Percentiles rank a stretch among this genome's conserved stretches.
These are phyloP conservation scores for Oreochromis aureus DNA, from an alignment of 2,113 vertebrate genomes.

Conservation along the genomic window DNA sequence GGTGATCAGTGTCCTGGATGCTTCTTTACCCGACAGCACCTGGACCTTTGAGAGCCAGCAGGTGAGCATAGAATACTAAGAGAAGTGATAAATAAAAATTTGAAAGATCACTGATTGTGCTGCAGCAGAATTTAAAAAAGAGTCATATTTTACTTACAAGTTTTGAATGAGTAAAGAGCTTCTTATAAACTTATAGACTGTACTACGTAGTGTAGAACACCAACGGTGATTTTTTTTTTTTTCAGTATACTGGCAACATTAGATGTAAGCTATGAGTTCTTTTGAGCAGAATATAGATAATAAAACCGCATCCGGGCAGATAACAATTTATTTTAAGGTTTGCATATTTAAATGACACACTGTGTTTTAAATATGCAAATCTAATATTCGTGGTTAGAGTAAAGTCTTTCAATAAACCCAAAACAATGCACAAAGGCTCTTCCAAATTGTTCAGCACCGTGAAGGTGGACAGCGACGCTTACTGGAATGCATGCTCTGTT, in stretches of 20 bases:
- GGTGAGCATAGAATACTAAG: constrained; percentile 8
- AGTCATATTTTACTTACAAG: not conserved
- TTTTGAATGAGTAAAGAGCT: rapidly evolving
- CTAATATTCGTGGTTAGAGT: not conserved
- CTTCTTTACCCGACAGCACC: constrained; percentile 63
- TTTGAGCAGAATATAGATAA: not conserved
- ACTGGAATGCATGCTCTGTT: not conserved
- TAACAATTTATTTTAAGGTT: not conserved
- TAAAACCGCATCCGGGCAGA: not conserved
- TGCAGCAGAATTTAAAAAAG: not conserved
- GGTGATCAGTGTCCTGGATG: constrained; percentile 58
- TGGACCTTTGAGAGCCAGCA: constrained; percentile 71
- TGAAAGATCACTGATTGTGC: not conserved
- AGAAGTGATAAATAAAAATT: rapidly evolving
- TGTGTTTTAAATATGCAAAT: not conserved
- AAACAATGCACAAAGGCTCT: rapidly evolving
- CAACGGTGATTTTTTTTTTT: rapidly evolving
- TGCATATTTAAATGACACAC: too few species aligned
- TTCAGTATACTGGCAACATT: not conserved
- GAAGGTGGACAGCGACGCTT: not conserved
- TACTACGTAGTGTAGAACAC: rapidly evolving
- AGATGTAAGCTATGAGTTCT: not conserved
- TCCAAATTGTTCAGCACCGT: rapidly evolving
- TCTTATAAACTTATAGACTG: rapidly evolving
- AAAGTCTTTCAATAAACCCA: rapidly evolving